Evolutionary conservation across 1,140 invertebrate species (phyloP).

Genomic region (Drosophila tristis): DNA sequence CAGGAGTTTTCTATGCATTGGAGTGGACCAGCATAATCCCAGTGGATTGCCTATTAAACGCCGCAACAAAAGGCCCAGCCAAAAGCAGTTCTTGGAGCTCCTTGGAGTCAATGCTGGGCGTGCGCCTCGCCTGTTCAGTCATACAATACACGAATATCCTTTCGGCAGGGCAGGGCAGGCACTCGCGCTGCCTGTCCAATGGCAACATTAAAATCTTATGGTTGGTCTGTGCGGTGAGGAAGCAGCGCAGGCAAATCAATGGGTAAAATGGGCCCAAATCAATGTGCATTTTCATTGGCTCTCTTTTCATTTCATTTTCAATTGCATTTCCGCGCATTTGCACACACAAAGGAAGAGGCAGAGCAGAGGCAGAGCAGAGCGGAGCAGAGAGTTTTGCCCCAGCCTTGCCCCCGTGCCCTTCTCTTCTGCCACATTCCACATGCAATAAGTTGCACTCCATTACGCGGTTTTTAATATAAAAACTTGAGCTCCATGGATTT

Average conservation of each 20-base stretch:
- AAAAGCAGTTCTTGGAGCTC: too few relatives aligned
- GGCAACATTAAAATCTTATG: slow-evolving; percentile 6
- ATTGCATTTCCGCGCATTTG: slow-evolving; percentile 60
- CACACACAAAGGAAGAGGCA: slow-evolving; percentile 21
- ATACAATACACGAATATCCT: too few relatives aligned
- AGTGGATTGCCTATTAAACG: too few relatives aligned
- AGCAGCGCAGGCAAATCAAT: slow-evolving; percentile 1
- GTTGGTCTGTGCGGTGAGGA: neutral
- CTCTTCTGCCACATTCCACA: slow-evolving; percentile 27
- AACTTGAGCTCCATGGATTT: slow-evolving; percentile 2
- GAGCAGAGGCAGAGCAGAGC: too few relatives aligned
- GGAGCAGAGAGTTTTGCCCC: neutral
- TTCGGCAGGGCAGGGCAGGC: too few relatives aligned
- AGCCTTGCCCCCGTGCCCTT: too few relatives aligned
- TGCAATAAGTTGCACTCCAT: slow-evolving; percentile 75
- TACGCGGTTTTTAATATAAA: slow-evolving; percentile 70
- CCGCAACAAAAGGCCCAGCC: too few relatives aligned
- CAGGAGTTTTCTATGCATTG: too few relatives aligned
- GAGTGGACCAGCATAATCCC: too few relatives aligned
- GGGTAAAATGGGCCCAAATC: slow-evolving; percentile 17
- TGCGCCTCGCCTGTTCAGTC: too few relatives aligned
- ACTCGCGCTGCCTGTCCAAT: too few relatives aligned
- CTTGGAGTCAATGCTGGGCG: too few relatives aligned
- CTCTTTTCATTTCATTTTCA: slow-evolving; percentile 50
- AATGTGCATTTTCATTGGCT: slow-evolving; percentile 40